Base-by-base conservation (phyloP, 2,888 invertebrate species). In the Epinotia bilunana region DNA sequence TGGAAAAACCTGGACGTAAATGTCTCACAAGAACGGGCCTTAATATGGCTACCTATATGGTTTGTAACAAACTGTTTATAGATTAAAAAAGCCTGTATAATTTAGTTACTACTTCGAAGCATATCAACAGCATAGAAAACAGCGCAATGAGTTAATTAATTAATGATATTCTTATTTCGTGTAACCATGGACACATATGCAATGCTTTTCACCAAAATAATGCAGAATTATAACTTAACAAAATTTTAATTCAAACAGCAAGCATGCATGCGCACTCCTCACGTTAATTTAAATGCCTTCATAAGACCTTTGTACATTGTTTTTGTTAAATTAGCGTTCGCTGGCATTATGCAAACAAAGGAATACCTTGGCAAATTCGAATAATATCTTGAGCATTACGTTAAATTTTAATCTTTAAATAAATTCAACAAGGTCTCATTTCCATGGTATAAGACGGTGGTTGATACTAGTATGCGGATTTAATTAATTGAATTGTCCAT, bases 261-360 rank as follows among this genome's bases (percentile, higher is more conserved):
- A 72, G 28, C n/a, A 23, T 58, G 69, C 69, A 18, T 12, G 33
- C 20, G 12, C 62, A 62, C 53, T 53, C 61, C 46, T 11, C 46
- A 49, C 55, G 49, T 58, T 63, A 58, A 65, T 69, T 69, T 68
- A n/a, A 62, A 73, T 68, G 62, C 60, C 39, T 46, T 62, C 46
- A 57, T 46, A 46, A 46, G 13, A 53, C n/a, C 49, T 9, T n/a
- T 53, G n/a, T n/a, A 53, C 57, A 64, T 70, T 74, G 69, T 74
- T 74, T 69, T 74, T 74, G 58, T 74, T 74, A 49, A 63, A 64
- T 74, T 70, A 71, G 70, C 64, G 64, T 46, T 20, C 18, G 64
- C 64, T 46, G 74, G 33, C 23, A 33, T 23, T 28, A 43, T 9
- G 28, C 20, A n/a, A 46, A 60, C 39, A 57, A 46, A 23, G 16